A percentile compares a stretch with the other conserved stretches of the same genome.
phyloP scores from a whole-genome alignment of 2,888 invertebrate genomes.

The Flexamia atlantica region DNA sequence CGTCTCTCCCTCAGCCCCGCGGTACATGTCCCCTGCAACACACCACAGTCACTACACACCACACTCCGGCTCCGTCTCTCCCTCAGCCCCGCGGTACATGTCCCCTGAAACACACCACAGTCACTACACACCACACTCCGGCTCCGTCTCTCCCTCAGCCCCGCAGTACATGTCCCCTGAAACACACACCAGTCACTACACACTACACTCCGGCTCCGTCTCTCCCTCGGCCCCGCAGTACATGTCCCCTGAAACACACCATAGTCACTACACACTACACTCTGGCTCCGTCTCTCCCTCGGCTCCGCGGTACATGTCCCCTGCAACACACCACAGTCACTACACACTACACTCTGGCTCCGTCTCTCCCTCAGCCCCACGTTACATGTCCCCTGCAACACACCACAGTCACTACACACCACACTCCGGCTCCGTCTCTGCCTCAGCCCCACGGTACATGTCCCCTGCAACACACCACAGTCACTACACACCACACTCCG shows the following conservation, averaged over 20 bases:
- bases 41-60: no score
- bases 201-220: no score
- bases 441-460: no score
- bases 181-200: constrained; percentile 67
- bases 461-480: no score
- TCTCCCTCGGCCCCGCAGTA: no score
- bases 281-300: no score
- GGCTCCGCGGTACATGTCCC: constrained; percentile 86
- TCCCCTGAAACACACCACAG: constrained; percentile 80
- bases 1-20: constrained; percentile 59
- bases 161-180: constrained; percentile 92
- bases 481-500: constrained; percentile 88
- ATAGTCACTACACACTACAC: constrained; percentile 76
- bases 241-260: no score
- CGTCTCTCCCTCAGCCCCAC: no score
- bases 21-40: no score
- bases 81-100: constrained; percentile 88
- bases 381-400: background rate
- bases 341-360: no score
- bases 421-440: no score
- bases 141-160: constrained; percentile 85
- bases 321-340: constrained; percentile 73
- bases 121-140: constrained; percentile 90
- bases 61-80: constrained; percentile 93
- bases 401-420: no score